Evolutionary conservation across 1,140 invertebrate species (phyloP).

Genomic region (Tetragonula clypearis): DNA sequence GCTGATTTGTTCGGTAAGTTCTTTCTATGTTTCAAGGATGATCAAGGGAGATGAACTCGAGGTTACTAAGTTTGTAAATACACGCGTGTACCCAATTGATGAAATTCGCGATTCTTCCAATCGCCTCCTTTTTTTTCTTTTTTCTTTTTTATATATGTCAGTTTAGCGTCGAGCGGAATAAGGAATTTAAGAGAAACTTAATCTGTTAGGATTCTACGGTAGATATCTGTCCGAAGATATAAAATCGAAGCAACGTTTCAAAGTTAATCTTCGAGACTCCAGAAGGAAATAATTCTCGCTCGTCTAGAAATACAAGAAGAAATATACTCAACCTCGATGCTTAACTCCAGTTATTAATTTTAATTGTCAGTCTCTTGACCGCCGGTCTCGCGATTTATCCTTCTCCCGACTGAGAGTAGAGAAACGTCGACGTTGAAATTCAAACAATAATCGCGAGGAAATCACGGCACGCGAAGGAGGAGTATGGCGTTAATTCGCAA

Average conservation of each 20-base stretch:
- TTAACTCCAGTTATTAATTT: too few species aligned
- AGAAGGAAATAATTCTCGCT: not conserved
- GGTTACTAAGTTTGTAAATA: too few species aligned
- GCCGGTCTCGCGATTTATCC: not conserved
- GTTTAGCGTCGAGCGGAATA: not conserved
- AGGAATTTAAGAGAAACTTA: not conserved
- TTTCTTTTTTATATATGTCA: too few species aligned
- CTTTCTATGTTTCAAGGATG: not conserved
- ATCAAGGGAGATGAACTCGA: not conserved
- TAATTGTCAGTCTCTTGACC: not conserved
- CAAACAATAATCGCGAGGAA: not conserved
- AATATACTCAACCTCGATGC: too few species aligned
- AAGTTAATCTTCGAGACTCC: not conserved
- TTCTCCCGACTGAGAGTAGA: too few species aligned
- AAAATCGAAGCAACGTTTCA: not conserved
- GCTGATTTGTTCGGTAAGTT: constrained; percentile 89
- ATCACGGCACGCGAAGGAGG: not conserved
- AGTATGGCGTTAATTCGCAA: constrained; percentile 3
- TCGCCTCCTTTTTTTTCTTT: too few species aligned
- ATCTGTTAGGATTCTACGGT: too few species aligned
- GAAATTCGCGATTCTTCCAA: too few species aligned
- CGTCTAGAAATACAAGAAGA: not conserved
- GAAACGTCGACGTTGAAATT: not conserved
- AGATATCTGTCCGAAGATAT: too few species aligned
- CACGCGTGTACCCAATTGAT: not conserved